These are phyloP conservation scores for Periphyllus acericola DNA, from an alignment of 2,888 invertebrate species.

Conservation along the genomic window DNA sequence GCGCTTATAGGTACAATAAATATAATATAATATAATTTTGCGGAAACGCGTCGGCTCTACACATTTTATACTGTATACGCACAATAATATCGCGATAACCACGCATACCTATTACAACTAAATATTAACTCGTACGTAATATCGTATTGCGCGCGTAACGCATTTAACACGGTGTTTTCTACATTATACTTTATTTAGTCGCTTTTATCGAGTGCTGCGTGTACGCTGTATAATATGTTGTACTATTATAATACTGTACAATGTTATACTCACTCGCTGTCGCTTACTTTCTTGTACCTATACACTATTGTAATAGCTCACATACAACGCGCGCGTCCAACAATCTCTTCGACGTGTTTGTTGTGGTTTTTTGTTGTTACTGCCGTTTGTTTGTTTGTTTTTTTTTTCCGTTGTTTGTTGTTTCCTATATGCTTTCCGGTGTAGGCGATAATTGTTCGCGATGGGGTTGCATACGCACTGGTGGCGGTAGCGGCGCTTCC, in stretches of 20 bases:
- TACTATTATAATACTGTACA: no score
- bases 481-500: not conserved
- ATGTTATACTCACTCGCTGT: not conserved
- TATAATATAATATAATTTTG: not conserved
- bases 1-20: no score
- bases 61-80: no score
- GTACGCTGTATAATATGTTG: no score
- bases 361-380: not conserved
- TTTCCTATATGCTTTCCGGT: constrained; percentile 53
- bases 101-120: not conserved
- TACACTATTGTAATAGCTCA: not conserved
- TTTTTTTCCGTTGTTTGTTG: constrained; percentile 23
- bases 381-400: not conserved
- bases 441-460: constrained; percentile 58
- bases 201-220: not conserved
- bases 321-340: not conserved
- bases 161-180: not conserved
- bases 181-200: not conserved
- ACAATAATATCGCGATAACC: not conserved
- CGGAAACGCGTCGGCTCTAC: not conserved
- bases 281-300: no score
- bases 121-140: not conserved
- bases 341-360: not conserved
- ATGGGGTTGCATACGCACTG: constrained; percentile 59
- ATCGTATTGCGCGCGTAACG: not conserved